phyloP scores from a whole-genome alignment of 2,113 vertebrate species.

The Empidonax alnorum region DNA sequence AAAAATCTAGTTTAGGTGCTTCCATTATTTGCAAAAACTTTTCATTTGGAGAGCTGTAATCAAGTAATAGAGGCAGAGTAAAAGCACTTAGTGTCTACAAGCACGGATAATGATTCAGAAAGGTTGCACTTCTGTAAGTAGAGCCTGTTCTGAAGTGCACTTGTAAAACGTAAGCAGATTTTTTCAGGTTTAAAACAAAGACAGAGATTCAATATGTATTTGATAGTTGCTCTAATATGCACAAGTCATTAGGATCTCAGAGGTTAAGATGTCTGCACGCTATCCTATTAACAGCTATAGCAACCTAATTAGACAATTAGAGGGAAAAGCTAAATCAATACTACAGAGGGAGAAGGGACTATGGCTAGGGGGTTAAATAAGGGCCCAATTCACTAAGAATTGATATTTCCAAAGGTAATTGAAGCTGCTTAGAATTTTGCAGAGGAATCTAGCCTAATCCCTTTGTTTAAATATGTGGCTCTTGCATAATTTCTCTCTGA shows the following conservation, averaged over 20 bases:
- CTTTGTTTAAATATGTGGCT: neutral
- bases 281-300: constrained; percentile 78
- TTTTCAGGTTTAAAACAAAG: constrained; percentile 71
- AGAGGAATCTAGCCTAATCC: neutral
- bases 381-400: constrained; percentile 81
- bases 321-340: constrained; percentile 79
- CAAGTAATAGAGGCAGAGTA: neutral
- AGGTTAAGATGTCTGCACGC: constrained; percentile 71
- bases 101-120: neutral
- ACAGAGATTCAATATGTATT: constrained; percentile 67
- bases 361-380: constrained; percentile 42
- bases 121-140: constrained; percentile 11
- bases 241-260: constrained; percentile 60
- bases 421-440: constrained; percentile 17
- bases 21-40: constrained; percentile 6
- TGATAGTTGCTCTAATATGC: constrained; percentile 68
- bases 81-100: neutral
- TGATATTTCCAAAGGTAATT: constrained; percentile 39
- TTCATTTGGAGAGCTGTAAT: constrained; percentile 23
- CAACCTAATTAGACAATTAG: constrained; percentile 82
- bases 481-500: neutral
- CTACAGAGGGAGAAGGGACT: constrained; percentile 36
- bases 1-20: constrained; percentile 9
- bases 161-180: constrained; percentile 41
- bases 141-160: constrained; percentile 8